Percentiles rank a stretch among this genome's conserved stretches.
phyloP scores from a whole-genome alignment of 2,797 vertebrate species.

The Pachyuromys duprasi region DNA sequence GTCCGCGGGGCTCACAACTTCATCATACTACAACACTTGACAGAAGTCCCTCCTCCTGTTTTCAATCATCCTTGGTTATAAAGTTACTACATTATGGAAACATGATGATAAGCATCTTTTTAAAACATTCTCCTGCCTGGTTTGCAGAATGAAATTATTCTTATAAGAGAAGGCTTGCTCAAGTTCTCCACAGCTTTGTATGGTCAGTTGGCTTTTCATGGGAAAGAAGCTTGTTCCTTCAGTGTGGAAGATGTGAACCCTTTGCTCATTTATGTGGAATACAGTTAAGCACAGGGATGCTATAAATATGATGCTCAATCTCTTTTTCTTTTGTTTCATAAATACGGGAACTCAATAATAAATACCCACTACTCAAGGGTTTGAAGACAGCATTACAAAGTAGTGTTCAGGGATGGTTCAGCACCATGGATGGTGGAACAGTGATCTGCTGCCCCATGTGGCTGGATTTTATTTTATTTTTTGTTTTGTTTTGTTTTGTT shows the following conservation, averaged over 20 bases:
- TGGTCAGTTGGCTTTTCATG: neutral
- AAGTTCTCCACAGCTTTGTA: neutral
- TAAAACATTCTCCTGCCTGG: neutral
- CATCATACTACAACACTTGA: neutral
- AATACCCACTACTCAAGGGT: neutral
- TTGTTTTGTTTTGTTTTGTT: no score
- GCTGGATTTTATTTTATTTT: neutral
- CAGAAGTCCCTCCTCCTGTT: constrained; percentile 27
- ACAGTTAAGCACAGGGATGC: neutral
- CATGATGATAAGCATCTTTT: constrained; percentile 15
- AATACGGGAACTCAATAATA: neutral
- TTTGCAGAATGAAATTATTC: neutral
- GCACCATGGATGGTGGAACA: neutral
- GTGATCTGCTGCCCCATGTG: accelerated
- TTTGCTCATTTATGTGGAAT: neutral
- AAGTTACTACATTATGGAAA: constrained; percentile 55
- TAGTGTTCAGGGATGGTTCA: neutral
- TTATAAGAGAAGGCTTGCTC: constrained; percentile 11
- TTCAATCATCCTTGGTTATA: constrained; percentile 53
- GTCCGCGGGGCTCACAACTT: neutral
- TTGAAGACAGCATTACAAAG: neutral
- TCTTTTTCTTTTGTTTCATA: constrained; percentile 8
- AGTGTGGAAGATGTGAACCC: neutral
- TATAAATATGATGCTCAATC: neutral
- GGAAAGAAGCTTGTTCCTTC: neutral